Evolutionary conservation across 2,113 vertebrate genomes (phyloP).

Genomic region (Leptobrachium ailaonicum): DNA sequence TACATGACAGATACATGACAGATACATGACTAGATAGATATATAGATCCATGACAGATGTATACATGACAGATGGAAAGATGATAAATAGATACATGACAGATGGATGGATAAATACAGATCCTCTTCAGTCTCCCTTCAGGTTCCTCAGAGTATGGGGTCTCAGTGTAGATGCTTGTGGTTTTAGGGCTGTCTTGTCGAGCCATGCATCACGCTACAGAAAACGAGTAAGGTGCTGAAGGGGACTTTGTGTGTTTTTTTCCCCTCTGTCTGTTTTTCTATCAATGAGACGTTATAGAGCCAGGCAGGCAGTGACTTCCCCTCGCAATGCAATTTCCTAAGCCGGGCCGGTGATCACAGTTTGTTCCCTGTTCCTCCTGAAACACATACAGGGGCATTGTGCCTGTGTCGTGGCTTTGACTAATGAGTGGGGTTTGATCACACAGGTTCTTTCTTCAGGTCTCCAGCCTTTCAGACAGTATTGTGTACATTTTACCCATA

Average conservation of each 20-base stretch:
- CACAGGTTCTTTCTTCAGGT: slow-evolving; percentile 19
- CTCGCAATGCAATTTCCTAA: slow-evolving; percentile 11
- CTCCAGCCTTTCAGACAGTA: not conserved
- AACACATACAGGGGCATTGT: slow-evolving; percentile 34
- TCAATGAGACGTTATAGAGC: slow-evolving; percentile 23
- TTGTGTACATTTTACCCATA: slow-evolving; percentile 13
- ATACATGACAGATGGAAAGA: no score
- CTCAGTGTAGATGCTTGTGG: no score
- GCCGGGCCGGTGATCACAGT: slow-evolving; percentile 1
- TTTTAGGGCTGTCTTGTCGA: no score
- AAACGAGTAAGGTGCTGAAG: not conserved
- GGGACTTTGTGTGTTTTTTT: not conserved
- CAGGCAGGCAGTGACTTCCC: not conserved
- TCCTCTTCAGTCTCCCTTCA: no score
- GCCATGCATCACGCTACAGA: not conserved
- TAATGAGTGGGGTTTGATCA: slow-evolving; percentile 22
- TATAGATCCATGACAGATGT: no score
- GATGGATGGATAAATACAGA: no score
- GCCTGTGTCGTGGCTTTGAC: slow-evolving; percentile 17
- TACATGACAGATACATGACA: no score
- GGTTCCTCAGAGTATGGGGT: no score
- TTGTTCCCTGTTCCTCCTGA: slow-evolving; percentile 11
- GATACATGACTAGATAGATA: no score
- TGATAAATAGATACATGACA: no score
- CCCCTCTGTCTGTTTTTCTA: not conserved